Percentiles rank a stretch among this genome's conserved stretches.
phyloP scores from a whole-genome alignment of 2,888 invertebrate species.

The Drosophila longiperda region DNA sequence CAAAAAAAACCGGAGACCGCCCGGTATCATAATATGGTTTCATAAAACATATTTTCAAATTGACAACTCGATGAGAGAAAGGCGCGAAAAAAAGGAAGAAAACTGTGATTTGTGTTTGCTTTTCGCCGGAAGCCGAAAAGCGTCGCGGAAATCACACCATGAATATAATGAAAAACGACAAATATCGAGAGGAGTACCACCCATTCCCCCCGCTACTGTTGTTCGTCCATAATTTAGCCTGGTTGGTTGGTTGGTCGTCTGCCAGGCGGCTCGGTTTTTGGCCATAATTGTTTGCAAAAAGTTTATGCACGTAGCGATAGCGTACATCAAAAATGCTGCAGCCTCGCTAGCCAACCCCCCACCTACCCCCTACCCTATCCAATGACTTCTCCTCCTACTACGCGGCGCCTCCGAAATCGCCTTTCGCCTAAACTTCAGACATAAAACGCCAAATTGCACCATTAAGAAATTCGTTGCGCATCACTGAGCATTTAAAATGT shows the following conservation, averaged over 20 bases:
- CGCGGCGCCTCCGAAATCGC: slow-evolving; percentile 53
- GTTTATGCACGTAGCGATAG: slow-evolving; percentile 80
- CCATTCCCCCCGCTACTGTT: background rate
- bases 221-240: slow-evolving; percentile 21
- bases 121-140: slow-evolving; percentile 67
- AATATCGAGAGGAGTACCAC: slow-evolving; percentile 52
- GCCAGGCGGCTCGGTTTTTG: slow-evolving; percentile 34
- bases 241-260: slow-evolving; percentile 44
- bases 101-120: slow-evolving; percentile 60
- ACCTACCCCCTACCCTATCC: background rate
- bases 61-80: slow-evolving; percentile 51
- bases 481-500: slow-evolving; percentile 82
- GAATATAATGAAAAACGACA: slow-evolving; percentile 78
- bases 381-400: background rate
- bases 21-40: slow-evolving; percentile 38
- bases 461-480: slow-evolving; percentile 84
- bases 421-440: slow-evolving; percentile 78
- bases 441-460: slow-evolving; percentile 82
- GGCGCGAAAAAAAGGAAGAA: background rate
- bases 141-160: slow-evolving; percentile 74
- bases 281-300: slow-evolving; percentile 79
- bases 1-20: slow-evolving; percentile 4
- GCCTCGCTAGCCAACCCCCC: background rate
- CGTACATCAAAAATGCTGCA: slow-evolving; percentile 69
- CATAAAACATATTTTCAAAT: slow-evolving; percentile 48